A percentile compares a stretch with the other conserved stretches of the same genome.
phyloP scores from a whole-genome alignment of 2,113 vertebrate species.

The Potamarius usumacintae region DNA sequence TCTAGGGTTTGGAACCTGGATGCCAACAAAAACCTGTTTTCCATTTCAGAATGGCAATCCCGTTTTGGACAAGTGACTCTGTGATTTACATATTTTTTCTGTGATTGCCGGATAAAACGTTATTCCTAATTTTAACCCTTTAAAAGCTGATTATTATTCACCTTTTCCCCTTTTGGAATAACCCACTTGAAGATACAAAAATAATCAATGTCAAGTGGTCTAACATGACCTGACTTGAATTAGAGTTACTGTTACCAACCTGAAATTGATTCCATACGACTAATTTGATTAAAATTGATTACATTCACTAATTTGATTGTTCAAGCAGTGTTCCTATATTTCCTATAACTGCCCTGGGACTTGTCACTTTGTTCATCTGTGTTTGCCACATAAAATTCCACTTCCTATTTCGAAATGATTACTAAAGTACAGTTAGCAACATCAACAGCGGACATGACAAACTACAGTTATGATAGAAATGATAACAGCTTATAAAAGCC shows the following conservation, averaged over 20 bases:
- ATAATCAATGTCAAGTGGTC: background rate
- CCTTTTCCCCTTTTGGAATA: background rate
- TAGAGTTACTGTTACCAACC: too few relatives aligned
- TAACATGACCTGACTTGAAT: background rate
- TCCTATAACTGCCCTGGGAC: background rate
- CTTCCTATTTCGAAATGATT: background rate
- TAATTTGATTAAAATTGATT: too few relatives aligned
- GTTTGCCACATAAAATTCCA: background rate
- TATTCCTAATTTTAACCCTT: background rate
- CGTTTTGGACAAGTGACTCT: too few relatives aligned
- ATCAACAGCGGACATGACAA: background rate
- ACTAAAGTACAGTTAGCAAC: background rate
- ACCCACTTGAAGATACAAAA: background rate
- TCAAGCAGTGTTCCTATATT: background rate
- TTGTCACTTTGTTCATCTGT: background rate
- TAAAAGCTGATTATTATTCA: background rate
- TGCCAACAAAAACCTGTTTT: too few relatives aligned
- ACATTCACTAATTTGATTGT: background rate
- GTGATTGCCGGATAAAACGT: too few relatives aligned
- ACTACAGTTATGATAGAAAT: too few relatives aligned
- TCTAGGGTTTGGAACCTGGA: too few relatives aligned
- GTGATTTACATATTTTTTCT: too few relatives aligned
- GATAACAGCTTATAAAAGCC: too few relatives aligned
- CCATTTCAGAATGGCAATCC: too few relatives aligned
- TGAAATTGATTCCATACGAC: too few relatives aligned